Percentiles rank a stretch among this genome's conserved stretches.
Evolutionary conservation across 2,888 invertebrate genomes (phyloP).

Genomic region (Tetrapedia diversipes): DNA sequence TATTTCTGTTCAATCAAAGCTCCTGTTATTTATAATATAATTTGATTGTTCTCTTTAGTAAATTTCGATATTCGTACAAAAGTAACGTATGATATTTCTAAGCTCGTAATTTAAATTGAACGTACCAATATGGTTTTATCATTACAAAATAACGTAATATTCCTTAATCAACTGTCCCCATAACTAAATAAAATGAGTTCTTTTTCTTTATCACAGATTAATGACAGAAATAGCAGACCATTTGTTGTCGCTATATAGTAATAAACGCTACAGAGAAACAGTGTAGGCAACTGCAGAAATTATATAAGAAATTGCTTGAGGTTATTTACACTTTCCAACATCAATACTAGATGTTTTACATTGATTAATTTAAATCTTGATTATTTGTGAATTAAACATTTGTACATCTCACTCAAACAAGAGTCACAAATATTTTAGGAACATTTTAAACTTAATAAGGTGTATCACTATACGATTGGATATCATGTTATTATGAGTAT

Average conservation of each 20-base stretch:
- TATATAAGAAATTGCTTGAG: neutral
- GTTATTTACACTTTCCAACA: neutral
- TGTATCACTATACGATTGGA: neutral
- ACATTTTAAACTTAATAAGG: neutral
- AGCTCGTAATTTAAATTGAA: constrained; percentile 21
- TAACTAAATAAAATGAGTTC: neutral
- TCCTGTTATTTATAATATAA: constrained; percentile 19
- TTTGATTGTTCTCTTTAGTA: constrained; percentile 13
- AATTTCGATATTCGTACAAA: constrained; percentile 4
- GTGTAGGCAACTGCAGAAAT: constrained; percentile 29
- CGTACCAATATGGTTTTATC: neutral
- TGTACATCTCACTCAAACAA: neutral
- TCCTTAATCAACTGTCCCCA: constrained; percentile 7
- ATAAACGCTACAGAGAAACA: constrained; percentile 34
- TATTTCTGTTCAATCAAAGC: constrained; percentile 10
- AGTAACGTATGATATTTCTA: neutral
- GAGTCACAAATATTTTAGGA: neutral
- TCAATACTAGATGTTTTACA: neutral
- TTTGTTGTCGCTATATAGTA: constrained; percentile 21
- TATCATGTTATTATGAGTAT: too few species aligned
- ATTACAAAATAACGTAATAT: constrained; percentile 1
- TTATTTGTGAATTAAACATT: neutral
- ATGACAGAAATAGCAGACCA: constrained; percentile 47
- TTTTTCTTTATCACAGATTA: constrained; percentile 46
- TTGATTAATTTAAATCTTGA: too few species aligned